Conservation (phyloP, 1,140 invertebrate species). For the Megathymus violae region DNA sequence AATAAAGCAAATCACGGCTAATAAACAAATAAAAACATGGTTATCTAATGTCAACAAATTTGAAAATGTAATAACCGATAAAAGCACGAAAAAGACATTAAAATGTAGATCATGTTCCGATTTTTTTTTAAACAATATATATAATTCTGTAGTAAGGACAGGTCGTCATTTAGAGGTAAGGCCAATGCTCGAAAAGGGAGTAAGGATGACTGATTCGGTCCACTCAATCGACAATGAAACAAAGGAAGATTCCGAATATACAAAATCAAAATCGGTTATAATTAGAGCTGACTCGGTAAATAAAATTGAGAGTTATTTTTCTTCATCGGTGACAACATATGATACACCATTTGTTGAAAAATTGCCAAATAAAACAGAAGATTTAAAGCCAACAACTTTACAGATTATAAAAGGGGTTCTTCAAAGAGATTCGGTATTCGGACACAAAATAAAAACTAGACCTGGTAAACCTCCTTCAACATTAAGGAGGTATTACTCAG, state of each 20-base stretch:
- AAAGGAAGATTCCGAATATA: conserved; percentile 2
- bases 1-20: conserved; percentile 14
- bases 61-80: background rate
- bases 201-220: background rate
- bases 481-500: conserved; percentile 13
- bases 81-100: background rate
- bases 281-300: background rate
- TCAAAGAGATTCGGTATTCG: background rate
- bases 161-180: background rate
- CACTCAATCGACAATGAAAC: background rate
- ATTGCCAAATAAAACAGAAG: background rate
- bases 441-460: background rate
- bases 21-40: conserved; percentile 29
- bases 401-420: background rate
- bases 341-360: background rate
- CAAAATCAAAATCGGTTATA: conserved; percentile 1
- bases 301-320: background rate
- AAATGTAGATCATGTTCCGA: conserved; percentile 10
- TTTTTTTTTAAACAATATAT: conserved; percentile 10
- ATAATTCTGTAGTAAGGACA: background rate
- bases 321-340: background rate
- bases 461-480: background rate
- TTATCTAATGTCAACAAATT: conserved; percentile 16
- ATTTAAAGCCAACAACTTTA: background rate
- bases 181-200: background rate